These are phyloP conservation scores for Garrulus glandarius DNA, from an alignment of 2,797 vertebrate genomes.

Conservation along the genomic window DNA sequence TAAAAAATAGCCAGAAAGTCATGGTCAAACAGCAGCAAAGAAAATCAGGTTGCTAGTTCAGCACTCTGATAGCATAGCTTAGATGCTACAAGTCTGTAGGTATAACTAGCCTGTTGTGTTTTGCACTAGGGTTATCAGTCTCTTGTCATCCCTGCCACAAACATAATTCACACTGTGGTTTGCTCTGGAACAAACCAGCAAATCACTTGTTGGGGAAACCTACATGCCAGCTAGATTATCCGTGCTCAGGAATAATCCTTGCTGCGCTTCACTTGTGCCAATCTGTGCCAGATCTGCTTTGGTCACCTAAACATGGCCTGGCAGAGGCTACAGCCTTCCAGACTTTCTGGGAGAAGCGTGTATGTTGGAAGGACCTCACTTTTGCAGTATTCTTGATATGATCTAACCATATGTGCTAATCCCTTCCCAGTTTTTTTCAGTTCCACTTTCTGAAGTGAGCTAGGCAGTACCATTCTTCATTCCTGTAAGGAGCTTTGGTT, in stretches of 20 bases:
- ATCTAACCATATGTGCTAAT: not conserved
- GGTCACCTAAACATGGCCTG: not conserved
- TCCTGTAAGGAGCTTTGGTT: not conserved
- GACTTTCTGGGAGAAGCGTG: rapidly evolving
- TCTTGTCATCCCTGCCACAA: not conserved
- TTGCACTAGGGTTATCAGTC: not conserved
- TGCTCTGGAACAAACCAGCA: not conserved
- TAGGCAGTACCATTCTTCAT: not conserved
- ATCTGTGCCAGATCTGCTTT: not conserved
- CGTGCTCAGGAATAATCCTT: not conserved
- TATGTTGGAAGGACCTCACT: not conserved
- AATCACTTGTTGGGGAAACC: not conserved
- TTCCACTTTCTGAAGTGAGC: not conserved
- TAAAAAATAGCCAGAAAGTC: not conserved
- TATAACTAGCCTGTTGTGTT: not conserved
- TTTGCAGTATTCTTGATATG: not conserved
- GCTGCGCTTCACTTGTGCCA: rapidly evolving
- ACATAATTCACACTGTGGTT: not conserved
- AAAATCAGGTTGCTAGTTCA: not conserved
- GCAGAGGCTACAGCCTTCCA: not conserved
- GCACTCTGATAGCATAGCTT: not conserved
- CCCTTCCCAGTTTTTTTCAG: not conserved
- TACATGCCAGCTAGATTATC: not conserved
- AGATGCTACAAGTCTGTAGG: not conserved
- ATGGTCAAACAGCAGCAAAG: not conserved